These are phyloP conservation scores for Meiosimyza decipiens DNA, from an alignment of 2,888 invertebrate genomes.

Conservation along the genomic window DNA sequence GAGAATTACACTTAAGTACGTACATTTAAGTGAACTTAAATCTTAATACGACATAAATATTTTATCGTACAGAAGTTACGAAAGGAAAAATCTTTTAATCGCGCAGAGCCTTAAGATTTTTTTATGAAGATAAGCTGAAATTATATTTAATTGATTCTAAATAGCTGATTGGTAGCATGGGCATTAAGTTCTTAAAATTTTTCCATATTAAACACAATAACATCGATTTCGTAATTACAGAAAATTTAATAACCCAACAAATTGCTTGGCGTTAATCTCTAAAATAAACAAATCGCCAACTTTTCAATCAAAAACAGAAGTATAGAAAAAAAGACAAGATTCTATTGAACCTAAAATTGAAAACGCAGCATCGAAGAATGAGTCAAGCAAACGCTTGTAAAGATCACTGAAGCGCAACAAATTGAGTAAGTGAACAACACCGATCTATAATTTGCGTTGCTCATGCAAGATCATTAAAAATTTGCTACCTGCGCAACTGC, in stretches of 20 bases:
- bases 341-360: slow-evolving; percentile 2
- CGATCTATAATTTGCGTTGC: not conserved
- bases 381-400: slow-evolving; percentile 26
- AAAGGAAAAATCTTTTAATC: too few species aligned
- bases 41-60: too few species aligned
- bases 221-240: not conserved
- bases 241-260: slow-evolving; percentile 19
- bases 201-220: too few species aligned
- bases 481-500: slow-evolving; percentile 8
- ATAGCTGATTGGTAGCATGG: too few species aligned
- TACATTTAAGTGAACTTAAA: too few species aligned
- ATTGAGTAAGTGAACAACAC: not conserved
- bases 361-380: slow-evolving; percentile 12
- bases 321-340: not conserved
- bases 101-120: too few species aligned
- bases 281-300: slow-evolving; percentile 22
- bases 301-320: not conserved
- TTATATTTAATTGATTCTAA: too few species aligned
- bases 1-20: too few species aligned
- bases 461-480: slow-evolving; percentile 6
- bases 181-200: too few species aligned
- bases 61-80: too few species aligned
- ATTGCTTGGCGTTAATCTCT: slow-evolving; percentile 18
- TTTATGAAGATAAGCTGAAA: too few species aligned
- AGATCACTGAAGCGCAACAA: slow-evolving; percentile 20